phyloP scores from a whole-genome alignment of 2,797 vertebrate species.

The Squalus acanthias region DNA sequence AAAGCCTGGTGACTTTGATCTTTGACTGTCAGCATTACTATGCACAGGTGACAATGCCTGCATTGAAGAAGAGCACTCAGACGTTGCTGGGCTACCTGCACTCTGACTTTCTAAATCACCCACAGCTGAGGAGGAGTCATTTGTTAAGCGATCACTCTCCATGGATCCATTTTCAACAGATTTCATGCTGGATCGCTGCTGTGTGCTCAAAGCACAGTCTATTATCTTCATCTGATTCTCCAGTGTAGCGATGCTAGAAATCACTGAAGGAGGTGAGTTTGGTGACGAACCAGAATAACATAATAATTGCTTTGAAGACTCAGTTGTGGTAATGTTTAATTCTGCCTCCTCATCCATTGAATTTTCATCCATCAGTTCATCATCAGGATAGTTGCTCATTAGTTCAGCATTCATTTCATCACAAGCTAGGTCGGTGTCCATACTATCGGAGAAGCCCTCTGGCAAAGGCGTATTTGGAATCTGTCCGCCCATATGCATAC shows the following conservation, averaged over 20 bases:
- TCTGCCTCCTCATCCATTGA: conserved; percentile 86
- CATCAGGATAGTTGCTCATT: conserved; percentile 78
- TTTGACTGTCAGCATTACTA: conserved; percentile 83
- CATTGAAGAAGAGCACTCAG: conserved; percentile 87
- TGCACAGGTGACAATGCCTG: conserved; percentile 83
- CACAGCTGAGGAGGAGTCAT: conserved; percentile 75
- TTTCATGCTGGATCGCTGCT: conserved; percentile 71
- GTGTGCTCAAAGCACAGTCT: conserved; percentile 82
- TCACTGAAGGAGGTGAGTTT: conserved; percentile 82
- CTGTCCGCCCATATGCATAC: conserved; percentile 99
- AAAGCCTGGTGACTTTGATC: conserved; percentile 77
- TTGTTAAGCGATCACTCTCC: conserved; percentile 81
- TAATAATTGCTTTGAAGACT: conserved; percentile 67
- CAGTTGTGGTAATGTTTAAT: conserved; percentile 68
- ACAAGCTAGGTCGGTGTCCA: conserved; percentile 82
- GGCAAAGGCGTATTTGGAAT: conserved; percentile 91
- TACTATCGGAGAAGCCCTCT: conserved; percentile 80
- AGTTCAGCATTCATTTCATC: conserved; percentile 84
- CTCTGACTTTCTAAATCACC: conserved; percentile 89
- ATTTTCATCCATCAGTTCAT: conserved; percentile 86
- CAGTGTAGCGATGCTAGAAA: conserved; percentile 92
- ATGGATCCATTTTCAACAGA: conserved; percentile 72
- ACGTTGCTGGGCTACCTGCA: conserved; percentile 85
- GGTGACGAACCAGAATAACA: conserved; percentile 72
- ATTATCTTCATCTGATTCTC: conserved; percentile 99